A percentile compares a stretch with the other conserved stretches of the same genome.
phyloP scores from a whole-genome alignment of 2,113 vertebrate genomes.

The Sebastes fasciatus region DNA sequence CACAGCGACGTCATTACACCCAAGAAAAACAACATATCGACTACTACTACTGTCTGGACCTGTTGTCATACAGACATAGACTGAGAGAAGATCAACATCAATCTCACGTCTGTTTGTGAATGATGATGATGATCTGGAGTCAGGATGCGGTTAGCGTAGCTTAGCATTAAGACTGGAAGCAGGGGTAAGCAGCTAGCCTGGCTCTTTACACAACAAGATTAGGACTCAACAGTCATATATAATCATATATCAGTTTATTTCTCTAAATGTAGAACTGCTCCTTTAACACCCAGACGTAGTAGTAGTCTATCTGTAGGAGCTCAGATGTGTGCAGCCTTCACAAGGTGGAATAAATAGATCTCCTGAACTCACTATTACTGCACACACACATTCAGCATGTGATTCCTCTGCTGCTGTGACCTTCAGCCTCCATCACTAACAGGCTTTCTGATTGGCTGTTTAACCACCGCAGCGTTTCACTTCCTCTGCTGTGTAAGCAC shows the following conservation, averaged over 20 bases:
- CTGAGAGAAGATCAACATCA: background rate
- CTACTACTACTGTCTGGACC: too few species aligned
- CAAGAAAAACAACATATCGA: background rate
- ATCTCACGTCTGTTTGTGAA: too few species aligned
- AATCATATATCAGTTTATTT: too few species aligned
- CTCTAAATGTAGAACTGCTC: too few species aligned
- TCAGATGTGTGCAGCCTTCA: background rate
- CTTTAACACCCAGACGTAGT: too few species aligned
- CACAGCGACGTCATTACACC: background rate
- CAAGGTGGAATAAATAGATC: background rate
- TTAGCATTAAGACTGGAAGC: background rate
- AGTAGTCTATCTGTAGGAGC: too few species aligned
- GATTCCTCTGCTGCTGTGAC: background rate
- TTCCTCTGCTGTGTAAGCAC: slow-evolving; percentile 13
- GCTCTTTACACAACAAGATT: background rate
- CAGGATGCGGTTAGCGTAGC: background rate
- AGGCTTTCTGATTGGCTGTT: background rate
- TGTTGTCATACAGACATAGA: too few species aligned
- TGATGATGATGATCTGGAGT: background rate
- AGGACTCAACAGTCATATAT: background rate
- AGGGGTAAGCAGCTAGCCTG: background rate
- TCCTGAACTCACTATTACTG: background rate
- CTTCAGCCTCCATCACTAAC: slow-evolving; percentile 9
- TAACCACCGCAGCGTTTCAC: background rate
- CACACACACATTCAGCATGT: too few species aligned